phyloP scores from a whole-genome alignment of 2,113 vertebrate species.

The Seriola quinqueradiata region DNA sequence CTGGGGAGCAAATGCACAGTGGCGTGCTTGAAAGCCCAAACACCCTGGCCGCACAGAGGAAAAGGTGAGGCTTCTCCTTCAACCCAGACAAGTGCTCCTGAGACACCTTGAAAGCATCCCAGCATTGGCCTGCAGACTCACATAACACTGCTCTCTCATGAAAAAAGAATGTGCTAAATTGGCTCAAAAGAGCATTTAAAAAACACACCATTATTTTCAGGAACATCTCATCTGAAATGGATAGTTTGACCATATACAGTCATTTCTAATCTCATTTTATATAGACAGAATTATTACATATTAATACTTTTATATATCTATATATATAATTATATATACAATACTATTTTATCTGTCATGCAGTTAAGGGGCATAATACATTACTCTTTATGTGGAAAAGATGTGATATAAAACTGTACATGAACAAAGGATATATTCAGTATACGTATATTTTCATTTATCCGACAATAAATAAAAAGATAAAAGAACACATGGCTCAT shows the following conservation, averaged over 20 bases:
- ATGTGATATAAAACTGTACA: conserved; percentile 56
- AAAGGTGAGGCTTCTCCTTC: conserved; percentile 71
- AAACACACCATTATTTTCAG: conserved; percentile 18
- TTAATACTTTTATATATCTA: too few relatives aligned
- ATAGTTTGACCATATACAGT: conserved; percentile 29
- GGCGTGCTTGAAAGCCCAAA: conserved; percentile 56
- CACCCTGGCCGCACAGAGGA: conserved; percentile 63
- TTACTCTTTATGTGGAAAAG: conserved; percentile 29
- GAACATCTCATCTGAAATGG: conserved; percentile 8
- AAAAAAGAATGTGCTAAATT: conserved; percentile 8
- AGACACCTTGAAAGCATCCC: conserved; percentile 68
- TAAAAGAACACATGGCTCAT: conserved; percentile 52
- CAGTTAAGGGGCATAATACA: conserved; percentile 52
- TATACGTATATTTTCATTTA: conserved; percentile 27
- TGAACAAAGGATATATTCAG: conserved; percentile 18
- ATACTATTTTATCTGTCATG: conserved; percentile 44
- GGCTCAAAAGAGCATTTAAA: not conserved
- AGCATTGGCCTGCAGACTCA: conserved; percentile 50
- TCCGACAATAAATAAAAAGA: conserved; percentile 71
- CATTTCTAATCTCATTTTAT: conserved; percentile 24
- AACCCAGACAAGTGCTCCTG: conserved; percentile 40
- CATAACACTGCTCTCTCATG: conserved; percentile 18
- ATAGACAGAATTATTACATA: conserved; percentile 14
- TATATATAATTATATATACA: not conserved
- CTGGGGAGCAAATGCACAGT: conserved; percentile 58